phyloP scores from a whole-genome alignment of 2,797 vertebrate genomes.

The Parauchenoglanis ngamensis region DNA sequence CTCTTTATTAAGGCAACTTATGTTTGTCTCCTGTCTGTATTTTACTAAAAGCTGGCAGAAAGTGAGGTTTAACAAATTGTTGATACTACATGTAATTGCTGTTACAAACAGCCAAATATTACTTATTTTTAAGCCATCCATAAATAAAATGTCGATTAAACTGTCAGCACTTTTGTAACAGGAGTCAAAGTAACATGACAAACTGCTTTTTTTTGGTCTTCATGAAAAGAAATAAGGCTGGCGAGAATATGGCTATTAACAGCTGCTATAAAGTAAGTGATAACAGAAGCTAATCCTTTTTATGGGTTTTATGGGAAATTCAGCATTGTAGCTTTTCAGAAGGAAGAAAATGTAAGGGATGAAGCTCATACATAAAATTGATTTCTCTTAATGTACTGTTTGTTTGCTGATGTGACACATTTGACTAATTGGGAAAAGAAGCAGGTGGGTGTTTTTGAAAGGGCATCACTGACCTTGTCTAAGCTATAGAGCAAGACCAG shows the following conservation, averaged over 20 bases:
- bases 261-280: neutral
- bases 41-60: neutral
- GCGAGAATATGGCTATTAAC: neutral
- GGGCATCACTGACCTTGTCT: constrained; percentile 22
- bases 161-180: neutral
- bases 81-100: neutral
- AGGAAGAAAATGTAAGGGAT: neutral
- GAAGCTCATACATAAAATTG: neutral
- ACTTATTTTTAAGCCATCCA: neutral
- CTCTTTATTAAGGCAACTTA: neutral
- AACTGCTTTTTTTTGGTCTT: neutral
- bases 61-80: neutral
- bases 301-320: neutral
- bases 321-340: neutral
- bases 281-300: neutral
- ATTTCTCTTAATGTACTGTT: constrained; percentile 20
- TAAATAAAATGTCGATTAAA: neutral
- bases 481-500: neutral
- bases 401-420: constrained; percentile 44
- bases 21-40: neutral
- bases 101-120: neutral
- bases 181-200: neutral
- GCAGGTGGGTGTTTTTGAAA: constrained; percentile 52
- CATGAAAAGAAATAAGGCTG: neutral
- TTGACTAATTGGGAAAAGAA: constrained; percentile 45